Conservation (phyloP, 2,797 vertebrate genomes). For the Pteropus rufus region DNA sequence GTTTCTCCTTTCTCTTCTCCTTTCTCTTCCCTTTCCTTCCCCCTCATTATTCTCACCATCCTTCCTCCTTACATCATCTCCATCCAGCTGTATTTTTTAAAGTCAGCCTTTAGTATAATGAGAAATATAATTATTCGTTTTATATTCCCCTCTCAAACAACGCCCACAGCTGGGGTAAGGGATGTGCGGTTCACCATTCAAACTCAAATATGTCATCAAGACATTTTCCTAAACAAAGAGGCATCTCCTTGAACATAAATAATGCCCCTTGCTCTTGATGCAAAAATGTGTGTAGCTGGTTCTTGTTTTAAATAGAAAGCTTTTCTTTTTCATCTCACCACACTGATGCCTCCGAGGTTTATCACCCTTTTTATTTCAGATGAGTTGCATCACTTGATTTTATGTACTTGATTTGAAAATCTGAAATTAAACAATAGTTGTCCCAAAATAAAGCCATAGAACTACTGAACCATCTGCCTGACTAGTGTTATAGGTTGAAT, state of each 20-base stretch:
- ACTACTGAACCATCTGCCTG: constrained; percentile 17
- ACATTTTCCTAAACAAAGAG: constrained; percentile 39
- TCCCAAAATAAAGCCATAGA: constrained; percentile 58
- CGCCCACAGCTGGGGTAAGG: neutral
- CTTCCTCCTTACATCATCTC: neutral
- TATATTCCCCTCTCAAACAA: constrained; percentile 31
- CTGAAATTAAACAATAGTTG: constrained; percentile 41
- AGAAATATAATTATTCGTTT: neutral
- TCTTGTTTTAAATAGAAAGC: constrained; percentile 42
- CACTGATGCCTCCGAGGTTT: constrained; percentile 28
- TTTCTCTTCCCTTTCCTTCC: neutral
- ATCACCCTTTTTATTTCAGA: constrained; percentile 50
- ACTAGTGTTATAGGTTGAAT: neutral
- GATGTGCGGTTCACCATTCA: neutral
- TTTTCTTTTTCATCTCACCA: constrained; percentile 47
- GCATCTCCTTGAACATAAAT: neutral
- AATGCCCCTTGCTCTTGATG: neutral
- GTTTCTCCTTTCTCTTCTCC: neutral
- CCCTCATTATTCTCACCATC: neutral
- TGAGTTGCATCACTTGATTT: constrained; percentile 56
- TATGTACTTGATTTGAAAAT: constrained; percentile 55
- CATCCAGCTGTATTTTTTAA: neutral
- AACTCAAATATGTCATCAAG: neutral
- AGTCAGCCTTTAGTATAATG: constrained; percentile 10
- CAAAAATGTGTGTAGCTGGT: neutral